These are phyloP conservation scores for Fragum sueziense DNA, from an alignment of 2,888 invertebrate genomes.

Conservation along the genomic window DNA sequence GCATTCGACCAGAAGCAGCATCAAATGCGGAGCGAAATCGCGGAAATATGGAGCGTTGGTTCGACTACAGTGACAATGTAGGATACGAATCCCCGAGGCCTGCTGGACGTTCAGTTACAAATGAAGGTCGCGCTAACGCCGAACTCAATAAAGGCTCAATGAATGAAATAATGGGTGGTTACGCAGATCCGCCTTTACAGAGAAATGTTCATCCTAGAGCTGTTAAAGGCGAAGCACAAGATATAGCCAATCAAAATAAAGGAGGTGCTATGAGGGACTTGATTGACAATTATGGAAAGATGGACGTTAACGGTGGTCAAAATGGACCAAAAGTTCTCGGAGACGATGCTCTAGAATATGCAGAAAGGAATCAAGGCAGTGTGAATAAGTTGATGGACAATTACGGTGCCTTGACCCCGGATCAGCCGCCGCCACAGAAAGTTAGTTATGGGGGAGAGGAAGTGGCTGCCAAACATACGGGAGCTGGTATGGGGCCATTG, in stretches of 20 bases:
- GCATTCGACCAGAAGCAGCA: conserved; percentile 70
- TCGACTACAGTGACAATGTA: conserved; percentile 68
- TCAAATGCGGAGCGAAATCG: conserved; percentile 68
- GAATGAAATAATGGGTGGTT: conserved; percentile 73
- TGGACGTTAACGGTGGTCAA: conserved; percentile 59
- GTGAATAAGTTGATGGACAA: conserved; percentile 70
- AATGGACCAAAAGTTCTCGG: conserved; percentile 72
- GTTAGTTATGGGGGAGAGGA: conserved; percentile 71
- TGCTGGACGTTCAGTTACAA: conserved; percentile 62
- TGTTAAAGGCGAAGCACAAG: conserved; percentile 68
- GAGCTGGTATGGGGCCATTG: conserved; percentile 75
- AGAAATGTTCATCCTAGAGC: conserved; percentile 70
- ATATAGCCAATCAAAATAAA: conserved; percentile 69
- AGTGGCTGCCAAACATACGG: conserved; percentile 71
- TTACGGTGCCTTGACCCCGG: conserved; percentile 65
- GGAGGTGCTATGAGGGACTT: conserved; percentile 75
- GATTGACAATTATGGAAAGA: conserved; percentile 74
- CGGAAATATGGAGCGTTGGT: conserved; percentile 68
- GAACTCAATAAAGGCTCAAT: conserved; percentile 73
- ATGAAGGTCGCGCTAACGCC: conserved; percentile 66
- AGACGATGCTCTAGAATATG: conserved; percentile 71
- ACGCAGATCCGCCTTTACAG: conserved; percentile 70
- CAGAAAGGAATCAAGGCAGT: conserved; percentile 74
- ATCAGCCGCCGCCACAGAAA: conserved; percentile 64
- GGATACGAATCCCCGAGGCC: conserved; percentile 69